Base-by-base conservation (phyloP, 2,797 vertebrate genomes). In the Coluber constrictor region DNA sequence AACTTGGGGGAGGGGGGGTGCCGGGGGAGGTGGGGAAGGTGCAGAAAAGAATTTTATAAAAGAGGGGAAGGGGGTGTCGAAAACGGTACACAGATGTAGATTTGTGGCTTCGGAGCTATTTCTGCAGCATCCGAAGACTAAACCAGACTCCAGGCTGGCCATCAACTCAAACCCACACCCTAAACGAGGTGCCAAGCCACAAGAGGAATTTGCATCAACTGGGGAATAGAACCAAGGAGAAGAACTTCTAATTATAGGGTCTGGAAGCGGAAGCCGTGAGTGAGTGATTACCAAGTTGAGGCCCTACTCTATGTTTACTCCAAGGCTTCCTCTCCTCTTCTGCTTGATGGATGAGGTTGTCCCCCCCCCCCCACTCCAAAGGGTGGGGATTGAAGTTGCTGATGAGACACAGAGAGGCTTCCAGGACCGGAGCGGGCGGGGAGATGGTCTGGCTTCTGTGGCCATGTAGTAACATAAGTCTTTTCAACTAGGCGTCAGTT, bases 121-220 rank as follows among this genome's bases (percentile, higher is more conserved):
- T 99, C 98, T 98, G 98, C 98, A 98, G 98, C 99, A 99, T 99
- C 98, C 98, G 98, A 99, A 98, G 98, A 99, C 98, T 98, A 98
- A 99, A 98, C 98, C 98, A 98, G 98, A 98, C 98, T 98, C 97
- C 97, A 97, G 98, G 98, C 98, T 97, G 97, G 97, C 98, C 98
- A 98, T 98, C 99, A 99, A 99, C 98, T 98, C 56, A 98, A 98
- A 98, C 98, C 98, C 98, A 99, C 98, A 98, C 99, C 99, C 98
- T 98, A 98, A 98, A 99, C 90, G 98, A 99, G 98, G 99, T 99
- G 99, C 99, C 99, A 99, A 99, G 98, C 99, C 99, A 99, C 99
- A 99, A 98, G 98, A 99, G 99, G 99, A 98, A 98, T 99, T 98
- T 99, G 99, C 99, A 98, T 99, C 99, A 99, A 99, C 98, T 98